Conservation (phyloP, 2,113 vertebrate species). For the Mungos mungo region DNA sequence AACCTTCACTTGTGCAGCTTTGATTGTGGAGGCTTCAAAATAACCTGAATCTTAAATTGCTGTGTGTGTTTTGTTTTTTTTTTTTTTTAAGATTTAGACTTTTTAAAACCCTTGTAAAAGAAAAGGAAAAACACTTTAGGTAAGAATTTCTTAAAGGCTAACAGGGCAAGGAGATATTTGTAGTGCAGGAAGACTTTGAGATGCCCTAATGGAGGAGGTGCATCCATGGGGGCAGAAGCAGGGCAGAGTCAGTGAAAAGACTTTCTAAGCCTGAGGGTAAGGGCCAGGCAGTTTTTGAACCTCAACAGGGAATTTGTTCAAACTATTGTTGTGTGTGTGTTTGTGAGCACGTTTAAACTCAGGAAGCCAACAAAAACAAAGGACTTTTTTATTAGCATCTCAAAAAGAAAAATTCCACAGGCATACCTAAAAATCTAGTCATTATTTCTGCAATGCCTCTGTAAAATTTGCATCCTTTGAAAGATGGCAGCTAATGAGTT, state of each 20-base stretch:
- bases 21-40: constrained; percentile 61
- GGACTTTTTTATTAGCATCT: background rate
- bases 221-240: fast-evolving
- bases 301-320: background rate
- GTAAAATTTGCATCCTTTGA: background rate
- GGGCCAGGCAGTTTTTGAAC: background rate
- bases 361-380: background rate
- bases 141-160: background rate
- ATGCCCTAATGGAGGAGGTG: fast-evolving
- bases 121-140: background rate
- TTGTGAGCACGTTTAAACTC: background rate
- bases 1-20: constrained; percentile 29
- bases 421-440: background rate
- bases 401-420: background rate
- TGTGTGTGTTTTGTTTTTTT: no score
- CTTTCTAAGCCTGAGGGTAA: background rate
- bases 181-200: background rate
- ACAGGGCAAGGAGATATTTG: background rate
- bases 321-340: background rate
- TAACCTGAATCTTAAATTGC: constrained; percentile 45
- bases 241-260: background rate
- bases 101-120: background rate
- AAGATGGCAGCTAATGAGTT: background rate
- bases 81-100: background rate
- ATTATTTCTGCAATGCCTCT: background rate